These are phyloP conservation scores for Orthosia gothica DNA, from an alignment of 2,888 invertebrate genomes.

Conservation along the genomic window DNA sequence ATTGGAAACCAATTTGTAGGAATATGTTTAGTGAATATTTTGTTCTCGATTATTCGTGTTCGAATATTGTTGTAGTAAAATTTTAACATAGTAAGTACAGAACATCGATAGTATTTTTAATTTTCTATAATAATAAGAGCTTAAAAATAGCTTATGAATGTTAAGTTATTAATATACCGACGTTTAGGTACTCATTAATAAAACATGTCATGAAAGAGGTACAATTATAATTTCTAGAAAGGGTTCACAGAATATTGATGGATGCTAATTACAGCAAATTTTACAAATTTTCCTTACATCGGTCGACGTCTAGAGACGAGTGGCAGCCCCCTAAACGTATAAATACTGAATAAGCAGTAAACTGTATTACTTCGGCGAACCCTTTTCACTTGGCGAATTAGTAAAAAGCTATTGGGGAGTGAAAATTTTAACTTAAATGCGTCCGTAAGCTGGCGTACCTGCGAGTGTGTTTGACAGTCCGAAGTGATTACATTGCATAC, in stretches of 20 bases:
- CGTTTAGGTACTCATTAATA: slow-evolving; percentile 24
- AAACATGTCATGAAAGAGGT: slow-evolving; percentile 45
- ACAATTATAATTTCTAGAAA: slow-evolving; percentile 41
- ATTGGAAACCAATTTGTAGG: slow-evolving; percentile 70
- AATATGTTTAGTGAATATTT: slow-evolving; percentile 54
- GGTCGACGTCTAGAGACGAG: slow-evolving; percentile 82
- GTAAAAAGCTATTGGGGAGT: slow-evolving; percentile 91
- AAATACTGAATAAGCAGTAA: slow-evolving; percentile 92
- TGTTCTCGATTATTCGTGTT: slow-evolving; percentile 36
- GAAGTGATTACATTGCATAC: slow-evolving; percentile 89
- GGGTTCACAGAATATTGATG: slow-evolving; percentile 64
- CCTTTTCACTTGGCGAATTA: slow-evolving; percentile 92
- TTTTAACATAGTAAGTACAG: neutral
- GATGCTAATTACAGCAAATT: slow-evolving; percentile 82
- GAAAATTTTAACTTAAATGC: slow-evolving; percentile 91
- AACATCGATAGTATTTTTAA: neutral
- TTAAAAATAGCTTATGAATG: slow-evolving; percentile 2
- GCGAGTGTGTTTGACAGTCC: slow-evolving; percentile 90
- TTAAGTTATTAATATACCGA: neutral
- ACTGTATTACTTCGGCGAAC: slow-evolving; percentile 91
- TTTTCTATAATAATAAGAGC: neutral
- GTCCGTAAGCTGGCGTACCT: slow-evolving; percentile 87
- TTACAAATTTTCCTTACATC: slow-evolving; percentile 87
- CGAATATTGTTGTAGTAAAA: neutral
- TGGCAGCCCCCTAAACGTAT: slow-evolving; percentile 88